Evolutionary conservation across 2,113 vertebrate species (phyloP).

Genomic region (Rhynchomys soricoides): DNA sequence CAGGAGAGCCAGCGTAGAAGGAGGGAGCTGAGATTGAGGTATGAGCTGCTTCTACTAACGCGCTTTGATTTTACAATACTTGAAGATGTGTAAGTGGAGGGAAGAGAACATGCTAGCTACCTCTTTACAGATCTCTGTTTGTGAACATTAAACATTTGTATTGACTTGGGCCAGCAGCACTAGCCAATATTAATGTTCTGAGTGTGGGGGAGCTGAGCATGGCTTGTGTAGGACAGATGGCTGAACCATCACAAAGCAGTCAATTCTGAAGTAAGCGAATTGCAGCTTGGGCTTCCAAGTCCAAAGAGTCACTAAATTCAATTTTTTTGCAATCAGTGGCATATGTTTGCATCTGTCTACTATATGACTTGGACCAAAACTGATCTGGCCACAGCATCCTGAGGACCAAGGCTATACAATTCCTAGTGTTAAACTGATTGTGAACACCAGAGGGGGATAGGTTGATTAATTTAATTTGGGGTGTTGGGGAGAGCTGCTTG

Average conservation of each 20-base stretch:
- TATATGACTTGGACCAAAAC: slow-evolving; percentile 77
- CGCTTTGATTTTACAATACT: slow-evolving; percentile 63
- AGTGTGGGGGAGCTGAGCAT: not conserved
- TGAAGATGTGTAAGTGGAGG: not conserved
- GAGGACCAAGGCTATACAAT: not conserved
- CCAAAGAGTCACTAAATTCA: slow-evolving; percentile 82
- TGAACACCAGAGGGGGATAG: not conserved
- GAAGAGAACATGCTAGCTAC: not conserved
- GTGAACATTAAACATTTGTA: slow-evolving; percentile 66
- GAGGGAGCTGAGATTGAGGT: slow-evolving; percentile 64
- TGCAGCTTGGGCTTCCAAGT: slow-evolving; percentile 69
- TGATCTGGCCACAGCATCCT: slow-evolving; percentile 72
- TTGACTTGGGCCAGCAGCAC: slow-evolving; percentile 52
- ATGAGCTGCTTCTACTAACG: not conserved
- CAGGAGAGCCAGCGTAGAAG: slow-evolving; percentile 62
- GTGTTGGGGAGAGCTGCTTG: slow-evolving; percentile 33
- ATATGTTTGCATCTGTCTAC: slow-evolving; percentile 82
- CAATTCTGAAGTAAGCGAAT: slow-evolving; percentile 81
- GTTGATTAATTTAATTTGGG: slow-evolving; percentile 2
- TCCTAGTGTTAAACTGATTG: slow-evolving; percentile 51
- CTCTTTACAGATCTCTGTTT: slow-evolving; percentile 66
- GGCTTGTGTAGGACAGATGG: slow-evolving; percentile 82
- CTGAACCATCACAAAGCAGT: slow-evolving; percentile 70
- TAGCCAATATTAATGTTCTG: slow-evolving; percentile 62
- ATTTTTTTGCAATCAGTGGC: slow-evolving; percentile 79